Conservation (phyloP, 1,140 invertebrate species). For the Elymnias hypermnestra region DNA sequence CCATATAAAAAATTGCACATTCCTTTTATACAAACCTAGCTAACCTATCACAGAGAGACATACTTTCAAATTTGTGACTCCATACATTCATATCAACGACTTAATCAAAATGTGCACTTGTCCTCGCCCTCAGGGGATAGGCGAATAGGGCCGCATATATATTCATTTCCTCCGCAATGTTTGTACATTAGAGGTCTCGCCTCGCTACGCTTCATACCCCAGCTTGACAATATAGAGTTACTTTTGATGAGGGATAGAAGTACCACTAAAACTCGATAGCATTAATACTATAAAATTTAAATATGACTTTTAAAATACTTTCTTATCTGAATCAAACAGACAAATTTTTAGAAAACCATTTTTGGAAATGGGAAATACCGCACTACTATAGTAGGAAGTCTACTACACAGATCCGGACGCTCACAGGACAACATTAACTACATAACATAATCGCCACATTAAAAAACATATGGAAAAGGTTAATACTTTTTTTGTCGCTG, state of each 20-base stretch:
- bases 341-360: too few species aligned
- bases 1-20: too few species aligned
- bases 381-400: too few species aligned
- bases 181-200: constrained; percentile 74
- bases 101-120: constrained; percentile 69
- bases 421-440: too few species aligned
- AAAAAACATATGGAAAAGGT: too few species aligned
- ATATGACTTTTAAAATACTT: too few species aligned
- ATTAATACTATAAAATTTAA: neutral
- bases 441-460: too few species aligned
- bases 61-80: constrained; percentile 31
- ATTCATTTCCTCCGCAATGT: constrained; percentile 74
- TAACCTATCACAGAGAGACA: constrained; percentile 19
- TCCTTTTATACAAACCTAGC: too few species aligned
- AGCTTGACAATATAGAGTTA: constrained; percentile 39
- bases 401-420: too few species aligned
- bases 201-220: constrained; percentile 51
- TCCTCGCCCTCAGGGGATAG: constrained; percentile 28
- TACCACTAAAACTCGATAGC: constrained; percentile 15
- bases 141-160: constrained; percentile 46
- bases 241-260: neutral
- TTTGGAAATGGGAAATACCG: too few species aligned
- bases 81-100: constrained; percentile 62
- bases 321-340: too few species aligned
- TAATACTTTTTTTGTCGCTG: too few species aligned